Conservation (phyloP, 2,888 invertebrate genomes). For the Amphiduros pacificus region DNA sequence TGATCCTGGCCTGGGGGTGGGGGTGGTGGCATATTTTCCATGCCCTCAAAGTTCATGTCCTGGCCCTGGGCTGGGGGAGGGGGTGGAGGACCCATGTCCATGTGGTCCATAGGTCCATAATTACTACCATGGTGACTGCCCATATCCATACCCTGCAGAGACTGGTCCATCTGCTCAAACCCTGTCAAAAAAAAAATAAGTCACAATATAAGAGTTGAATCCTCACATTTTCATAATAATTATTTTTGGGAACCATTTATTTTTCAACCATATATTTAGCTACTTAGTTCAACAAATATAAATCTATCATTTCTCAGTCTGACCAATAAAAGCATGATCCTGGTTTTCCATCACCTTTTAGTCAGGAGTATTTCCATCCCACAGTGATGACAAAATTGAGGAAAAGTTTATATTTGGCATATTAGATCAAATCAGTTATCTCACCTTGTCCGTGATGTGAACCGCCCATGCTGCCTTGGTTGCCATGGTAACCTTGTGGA, state of each 20-base stretch:
- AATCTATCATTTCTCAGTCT: no score
- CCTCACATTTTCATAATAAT: no score
- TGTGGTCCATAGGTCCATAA: slow-evolving; percentile 77
- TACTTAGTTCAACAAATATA: no score
- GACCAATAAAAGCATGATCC: no score
- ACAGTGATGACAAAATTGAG: no score
- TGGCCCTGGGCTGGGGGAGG: slow-evolving; percentile 60
- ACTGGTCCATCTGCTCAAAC: slow-evolving; percentile 91
- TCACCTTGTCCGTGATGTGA: slow-evolving; percentile 63
- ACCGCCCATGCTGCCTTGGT: slow-evolving; percentile 84
- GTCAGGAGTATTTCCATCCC: no score
- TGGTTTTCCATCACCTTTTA: no score
- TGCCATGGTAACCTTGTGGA: slow-evolving; percentile 54
- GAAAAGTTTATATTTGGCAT: no score
- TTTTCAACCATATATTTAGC: no score
- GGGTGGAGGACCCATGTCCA: slow-evolving; percentile 32
- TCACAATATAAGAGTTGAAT: not conserved
- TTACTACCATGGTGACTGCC: slow-evolving; percentile 69
- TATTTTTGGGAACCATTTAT: no score
- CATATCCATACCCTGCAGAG: slow-evolving; percentile 92
- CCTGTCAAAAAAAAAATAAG: slow-evolving; percentile 1
- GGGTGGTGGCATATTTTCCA: slow-evolving; percentile 37
- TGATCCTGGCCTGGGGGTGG: slow-evolving; percentile 68
- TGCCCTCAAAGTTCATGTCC: slow-evolving; percentile 77
- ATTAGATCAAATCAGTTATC: no score